Conservation (phyloP, 30 jellyfish, hydroid and myxozoan genomes). For the Pseudorhiza aurosa region DNA sequence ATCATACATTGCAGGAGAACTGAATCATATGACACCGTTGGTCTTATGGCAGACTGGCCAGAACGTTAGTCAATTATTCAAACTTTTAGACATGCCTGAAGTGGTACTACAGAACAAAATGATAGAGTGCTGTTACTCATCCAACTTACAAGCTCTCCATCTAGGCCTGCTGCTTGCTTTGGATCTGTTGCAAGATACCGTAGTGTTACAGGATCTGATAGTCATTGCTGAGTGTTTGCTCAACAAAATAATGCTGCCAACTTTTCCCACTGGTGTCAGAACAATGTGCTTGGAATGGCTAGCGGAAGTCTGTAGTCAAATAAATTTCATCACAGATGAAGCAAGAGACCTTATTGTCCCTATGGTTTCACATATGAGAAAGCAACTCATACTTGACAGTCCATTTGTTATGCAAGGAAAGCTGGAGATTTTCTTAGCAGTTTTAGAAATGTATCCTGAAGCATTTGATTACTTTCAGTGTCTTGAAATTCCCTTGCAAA, state of each 20-base stretch:
- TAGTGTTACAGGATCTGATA: constrained; percentile 13
- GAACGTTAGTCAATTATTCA: constrained; percentile 7
- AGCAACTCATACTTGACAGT: constrained; percentile 13
- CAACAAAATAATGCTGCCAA: constrained; percentile 13
- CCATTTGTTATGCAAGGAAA: constrained; percentile 14
- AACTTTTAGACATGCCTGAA: constrained; percentile 28
- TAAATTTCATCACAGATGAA: constrained; percentile 2
- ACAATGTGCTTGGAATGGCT: constrained; percentile 54
- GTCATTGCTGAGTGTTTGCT: constrained; percentile 25
- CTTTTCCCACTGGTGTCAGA: constrained; percentile 41
- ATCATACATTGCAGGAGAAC: constrained; percentile 53
- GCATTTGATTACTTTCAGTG: constrained; percentile 1
- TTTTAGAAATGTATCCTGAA: constrained; percentile 1
- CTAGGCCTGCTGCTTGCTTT: constrained; percentile 37
- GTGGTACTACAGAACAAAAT: constrained; percentile 39
- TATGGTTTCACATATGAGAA: not conserved
- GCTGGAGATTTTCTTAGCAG: constrained; percentile 16
- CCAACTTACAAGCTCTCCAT: constrained; percentile 37
- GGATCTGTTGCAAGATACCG: constrained; percentile 2
- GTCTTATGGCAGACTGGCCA: constrained; percentile 48
- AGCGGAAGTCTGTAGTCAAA: constrained; percentile 11
- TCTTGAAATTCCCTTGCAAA: constrained; percentile 19
- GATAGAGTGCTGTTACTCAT: constrained; percentile 44
- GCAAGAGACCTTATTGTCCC: not conserved
- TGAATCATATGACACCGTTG: constrained; percentile 20